Evolutionary conservation across 2,113 vertebrate species (phyloP).

Genomic region (Neogobius melanostomus): DNA sequence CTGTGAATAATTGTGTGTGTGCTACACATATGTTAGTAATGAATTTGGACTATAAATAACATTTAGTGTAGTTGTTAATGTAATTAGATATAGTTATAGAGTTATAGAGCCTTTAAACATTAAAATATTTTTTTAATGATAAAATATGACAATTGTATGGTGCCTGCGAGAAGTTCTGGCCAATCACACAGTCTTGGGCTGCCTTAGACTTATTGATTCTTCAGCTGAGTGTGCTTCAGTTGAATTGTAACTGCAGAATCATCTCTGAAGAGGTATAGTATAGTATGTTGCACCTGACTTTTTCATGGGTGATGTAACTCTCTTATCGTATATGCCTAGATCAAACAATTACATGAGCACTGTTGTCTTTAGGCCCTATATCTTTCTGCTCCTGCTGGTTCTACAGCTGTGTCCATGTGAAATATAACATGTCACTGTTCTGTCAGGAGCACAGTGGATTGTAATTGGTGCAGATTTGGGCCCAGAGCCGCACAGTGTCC

Average conservation of each 20-base stretch:
- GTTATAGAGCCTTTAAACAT: too few species aligned
- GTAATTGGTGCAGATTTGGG: slow-evolving; percentile 19
- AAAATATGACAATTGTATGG: too few species aligned
- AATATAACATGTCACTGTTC: neutral
- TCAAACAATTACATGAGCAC: too few species aligned
- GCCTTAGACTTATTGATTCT: too few species aligned
- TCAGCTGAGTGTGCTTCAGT: neutral
- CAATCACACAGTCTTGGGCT: neutral
- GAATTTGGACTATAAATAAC: too few species aligned
- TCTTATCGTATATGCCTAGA: neutral
- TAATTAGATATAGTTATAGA: too few species aligned
- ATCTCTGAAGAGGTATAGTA: neutral
- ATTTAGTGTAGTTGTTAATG: too few species aligned
- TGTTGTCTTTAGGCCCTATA: slow-evolving; percentile 2
- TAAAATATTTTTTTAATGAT: too few species aligned
- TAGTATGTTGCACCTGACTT: neutral
- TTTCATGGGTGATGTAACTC: neutral
- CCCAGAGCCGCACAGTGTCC: slow-evolving; percentile 48
- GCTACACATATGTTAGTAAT: too few species aligned
- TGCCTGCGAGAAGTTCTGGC: neutral
- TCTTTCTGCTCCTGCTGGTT: neutral
- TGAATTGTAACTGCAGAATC: neutral
- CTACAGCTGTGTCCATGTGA: slow-evolving; percentile 6
- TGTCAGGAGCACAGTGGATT: neutral
- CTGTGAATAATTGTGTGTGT: too few species aligned